A percentile compares a stretch with the other conserved stretches of the same genome.
Evolutionary conservation across 1,140 invertebrate genomes (phyloP).

Genomic region (Gonioctena quinquepunctata): DNA sequence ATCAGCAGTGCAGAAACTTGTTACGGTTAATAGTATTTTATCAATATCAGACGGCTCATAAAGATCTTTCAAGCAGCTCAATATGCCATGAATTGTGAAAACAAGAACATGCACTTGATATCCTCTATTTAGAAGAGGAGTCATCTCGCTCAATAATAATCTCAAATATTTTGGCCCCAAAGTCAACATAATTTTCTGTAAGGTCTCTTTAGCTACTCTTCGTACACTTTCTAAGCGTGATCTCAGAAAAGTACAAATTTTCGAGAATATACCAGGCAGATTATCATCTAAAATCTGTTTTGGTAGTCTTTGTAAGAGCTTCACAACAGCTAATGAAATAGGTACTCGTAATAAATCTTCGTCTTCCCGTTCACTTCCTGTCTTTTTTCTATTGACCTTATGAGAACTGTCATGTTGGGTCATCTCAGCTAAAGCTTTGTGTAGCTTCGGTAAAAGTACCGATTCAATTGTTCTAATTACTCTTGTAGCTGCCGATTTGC

Average conservation of each 20-base stretch:
- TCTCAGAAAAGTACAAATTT: slow-evolving; percentile 86
- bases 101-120: slow-evolving; percentile 93
- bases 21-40: slow-evolving; percentile 73
- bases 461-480: slow-evolving; percentile 70
- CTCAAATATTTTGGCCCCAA: slow-evolving; percentile 83
- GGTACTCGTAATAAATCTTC: slow-evolving; percentile 90
- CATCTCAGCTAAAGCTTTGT: slow-evolving; percentile 71
- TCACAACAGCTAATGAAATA: slow-evolving; percentile 89
- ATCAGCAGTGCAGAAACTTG: slow-evolving; percentile 85
- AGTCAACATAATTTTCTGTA: slow-evolving; percentile 85
- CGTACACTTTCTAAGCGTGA: slow-evolving; percentile 88
- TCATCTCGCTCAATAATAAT: slow-evolving; percentile 80
- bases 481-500: slow-evolving; percentile 71
- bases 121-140: slow-evolving; percentile 79
- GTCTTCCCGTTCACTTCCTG: slow-evolving; percentile 72
- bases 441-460: slow-evolving; percentile 67
- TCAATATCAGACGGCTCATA: slow-evolving; percentile 79
- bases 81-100: slow-evolving; percentile 83
- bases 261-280: slow-evolving; percentile 86
- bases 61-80: slow-evolving; percentile 69
- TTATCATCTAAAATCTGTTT: slow-evolving; percentile 72
- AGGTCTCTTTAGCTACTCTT: slow-evolving; percentile 80
- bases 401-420: slow-evolving; percentile 78
- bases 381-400: slow-evolving; percentile 75
- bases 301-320: slow-evolving; percentile 88